phyloP scores from a whole-genome alignment of 2,888 invertebrate species.

The Athripsodes cinereus region DNA sequence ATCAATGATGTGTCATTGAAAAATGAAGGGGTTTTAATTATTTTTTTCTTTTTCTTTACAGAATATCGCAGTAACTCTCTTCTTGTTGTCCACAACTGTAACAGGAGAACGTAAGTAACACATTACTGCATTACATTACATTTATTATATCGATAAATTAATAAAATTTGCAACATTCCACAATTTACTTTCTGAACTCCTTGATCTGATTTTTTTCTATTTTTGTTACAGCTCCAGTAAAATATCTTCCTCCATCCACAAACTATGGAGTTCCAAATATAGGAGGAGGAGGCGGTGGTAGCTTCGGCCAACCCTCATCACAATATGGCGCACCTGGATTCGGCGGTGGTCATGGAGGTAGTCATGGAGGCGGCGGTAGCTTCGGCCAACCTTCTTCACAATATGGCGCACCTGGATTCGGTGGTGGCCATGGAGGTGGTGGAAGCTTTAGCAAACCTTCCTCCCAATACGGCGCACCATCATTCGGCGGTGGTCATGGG shows the following conservation, averaged over 20 bases:
- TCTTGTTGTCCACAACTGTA: constrained; percentile 17
- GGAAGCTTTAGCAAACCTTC: constrained; percentile 32
- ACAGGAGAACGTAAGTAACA: constrained; percentile 22
- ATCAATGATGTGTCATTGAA: no score
- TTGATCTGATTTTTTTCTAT: background rate
- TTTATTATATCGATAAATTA: no score
- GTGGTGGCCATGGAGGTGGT: constrained; percentile 28
- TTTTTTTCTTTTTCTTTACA: constrained; percentile 17
- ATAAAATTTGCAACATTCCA: no score
- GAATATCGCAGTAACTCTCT: constrained; percentile 22
- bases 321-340: constrained; percentile 33
- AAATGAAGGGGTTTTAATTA: no score
- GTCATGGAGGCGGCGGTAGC: constrained; percentile 20
- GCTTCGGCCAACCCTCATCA: constrained; percentile 31
- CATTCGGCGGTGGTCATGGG: constrained; percentile 28
- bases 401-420: constrained; percentile 32
- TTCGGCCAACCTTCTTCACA: constrained; percentile 19
- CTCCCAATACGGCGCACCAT: constrained; percentile 33
- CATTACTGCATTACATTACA: no score
- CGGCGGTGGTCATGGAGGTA: no score
- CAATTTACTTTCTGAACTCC: background rate
- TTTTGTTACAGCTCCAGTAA: constrained; percentile 45
- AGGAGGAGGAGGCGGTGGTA: constrained; percentile 28
- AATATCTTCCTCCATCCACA: constrained; percentile 54
- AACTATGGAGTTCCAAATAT: constrained; percentile 39